phyloP scores from a whole-genome alignment of 2,113 vertebrate genomes.

The Sardina pilchardus region DNA sequence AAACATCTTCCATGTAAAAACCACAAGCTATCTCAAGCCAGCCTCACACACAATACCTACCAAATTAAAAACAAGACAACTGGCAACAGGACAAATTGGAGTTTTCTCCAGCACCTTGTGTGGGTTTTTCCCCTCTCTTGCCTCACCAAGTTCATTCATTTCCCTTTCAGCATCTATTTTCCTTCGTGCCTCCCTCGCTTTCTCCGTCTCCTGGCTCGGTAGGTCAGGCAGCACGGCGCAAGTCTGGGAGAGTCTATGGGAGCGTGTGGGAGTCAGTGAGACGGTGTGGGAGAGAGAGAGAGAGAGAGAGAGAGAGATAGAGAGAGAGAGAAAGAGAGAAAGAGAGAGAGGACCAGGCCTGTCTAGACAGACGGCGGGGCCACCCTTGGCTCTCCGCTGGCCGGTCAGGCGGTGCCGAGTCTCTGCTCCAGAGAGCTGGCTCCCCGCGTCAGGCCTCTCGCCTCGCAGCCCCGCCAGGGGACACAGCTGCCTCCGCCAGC shows the following conservation, averaged over 20 bases:
- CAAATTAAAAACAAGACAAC: not conserved
- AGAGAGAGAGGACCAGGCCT: too few relatives aligned
- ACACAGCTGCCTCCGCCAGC: not conserved
- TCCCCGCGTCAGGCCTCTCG: not conserved
- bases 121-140: not conserved
- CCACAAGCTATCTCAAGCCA: too few relatives aligned
- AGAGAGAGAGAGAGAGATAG: too few relatives aligned
- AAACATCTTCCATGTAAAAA: too few relatives aligned
- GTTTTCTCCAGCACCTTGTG: not conserved
- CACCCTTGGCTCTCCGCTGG: not conserved
- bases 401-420: not conserved
- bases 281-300: constrained; percentile 9
- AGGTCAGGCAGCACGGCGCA: not conserved
- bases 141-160: not conserved
- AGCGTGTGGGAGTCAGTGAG: too few relatives aligned
- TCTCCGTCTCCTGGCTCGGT: not conserved
- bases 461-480: not conserved
- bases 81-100: not conserved
- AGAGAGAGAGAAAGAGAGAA: too few relatives aligned
- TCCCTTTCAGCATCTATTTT: not conserved
- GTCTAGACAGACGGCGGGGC: too few relatives aligned
- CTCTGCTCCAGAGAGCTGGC: not conserved
- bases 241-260: not conserved
- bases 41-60: too few relatives aligned
- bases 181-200: not conserved